Conservation (phyloP, 2,888 invertebrate species). For the Cantharis lateralis region DNA sequence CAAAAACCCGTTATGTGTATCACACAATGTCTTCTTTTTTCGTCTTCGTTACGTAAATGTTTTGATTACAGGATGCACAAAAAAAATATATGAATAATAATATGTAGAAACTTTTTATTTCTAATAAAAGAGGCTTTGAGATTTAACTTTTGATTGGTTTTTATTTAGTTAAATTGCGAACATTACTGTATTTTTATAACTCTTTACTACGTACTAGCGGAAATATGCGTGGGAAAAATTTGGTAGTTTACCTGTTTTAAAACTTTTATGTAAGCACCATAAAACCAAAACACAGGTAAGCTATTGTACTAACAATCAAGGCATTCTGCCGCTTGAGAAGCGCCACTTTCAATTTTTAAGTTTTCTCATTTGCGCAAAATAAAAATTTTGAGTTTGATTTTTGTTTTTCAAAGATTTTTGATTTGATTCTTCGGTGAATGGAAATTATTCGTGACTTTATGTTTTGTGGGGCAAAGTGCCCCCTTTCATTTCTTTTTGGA, state of each 20-base stretch:
- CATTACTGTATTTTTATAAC: neutral
- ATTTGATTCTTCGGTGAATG: too few species aligned
- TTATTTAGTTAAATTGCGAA: neutral
- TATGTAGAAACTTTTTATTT: too few species aligned
- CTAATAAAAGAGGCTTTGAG: too few species aligned
- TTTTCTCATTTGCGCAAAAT: neutral
- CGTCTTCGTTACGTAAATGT: too few species aligned
- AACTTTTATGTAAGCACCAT: neutral
- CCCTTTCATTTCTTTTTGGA: too few species aligned
- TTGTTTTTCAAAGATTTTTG: neutral
- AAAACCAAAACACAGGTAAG: neutral
- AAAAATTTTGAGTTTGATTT: neutral
- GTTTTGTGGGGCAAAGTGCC: too few species aligned
- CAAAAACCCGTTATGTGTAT: too few species aligned
- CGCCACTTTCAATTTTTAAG: neutral
- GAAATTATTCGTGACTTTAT: too few species aligned
- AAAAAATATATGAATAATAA: too few species aligned
- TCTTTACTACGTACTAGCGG: neutral
- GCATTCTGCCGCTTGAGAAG: neutral
- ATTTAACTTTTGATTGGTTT: too few species aligned
- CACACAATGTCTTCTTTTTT: too few species aligned
- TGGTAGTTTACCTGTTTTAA: neutral
- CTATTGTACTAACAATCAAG: neutral
- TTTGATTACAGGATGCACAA: neutral
- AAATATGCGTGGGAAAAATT: neutral